Evolutionary conservation across 2,888 invertebrate species (phyloP).

Genomic region (Perdita meconis): DNA sequence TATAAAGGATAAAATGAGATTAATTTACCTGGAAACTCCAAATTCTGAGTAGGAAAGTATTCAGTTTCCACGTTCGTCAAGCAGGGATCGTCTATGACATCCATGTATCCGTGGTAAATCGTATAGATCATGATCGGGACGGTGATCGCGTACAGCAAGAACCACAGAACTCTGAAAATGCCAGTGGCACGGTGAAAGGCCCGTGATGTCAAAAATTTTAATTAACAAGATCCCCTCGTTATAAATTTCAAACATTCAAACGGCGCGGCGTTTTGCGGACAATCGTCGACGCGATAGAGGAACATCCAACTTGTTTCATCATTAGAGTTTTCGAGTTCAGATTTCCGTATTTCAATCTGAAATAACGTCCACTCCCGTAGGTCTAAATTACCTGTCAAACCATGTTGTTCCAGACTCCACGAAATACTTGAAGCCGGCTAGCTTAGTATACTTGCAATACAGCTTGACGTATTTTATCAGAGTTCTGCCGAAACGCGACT

Average conservation of each 20-base stretch:
- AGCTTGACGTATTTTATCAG: constrained; percentile 60
- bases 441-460: constrained; percentile 73
- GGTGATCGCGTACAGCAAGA: constrained; percentile 38
- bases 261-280: neutral
- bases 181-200: neutral
- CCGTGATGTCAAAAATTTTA: neutral
- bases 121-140: constrained; percentile 31
- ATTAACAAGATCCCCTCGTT: neutral
- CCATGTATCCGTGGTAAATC: constrained; percentile 8
- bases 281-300: neutral
- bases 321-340: neutral
- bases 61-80: constrained; percentile 29
- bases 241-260: neutral
- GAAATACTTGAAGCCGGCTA: constrained; percentile 74
- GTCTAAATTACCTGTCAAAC: constrained; percentile 72
- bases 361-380: neutral
- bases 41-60: neutral
- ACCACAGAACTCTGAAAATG: constrained; percentile 39
- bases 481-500: constrained; percentile 14
- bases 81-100: constrained; percentile 32
- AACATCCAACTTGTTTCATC: neutral
- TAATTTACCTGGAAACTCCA: constrained; percentile 45
- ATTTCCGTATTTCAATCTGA: neutral
- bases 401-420: constrained; percentile 67
- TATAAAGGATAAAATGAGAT: accelerated